Percentiles rank a stretch among this genome's conserved stretches.
Evolutionary conservation across 2,888 invertebrate species (phyloP).

Genomic region (Hofmannophila pseudospretella): DNA sequence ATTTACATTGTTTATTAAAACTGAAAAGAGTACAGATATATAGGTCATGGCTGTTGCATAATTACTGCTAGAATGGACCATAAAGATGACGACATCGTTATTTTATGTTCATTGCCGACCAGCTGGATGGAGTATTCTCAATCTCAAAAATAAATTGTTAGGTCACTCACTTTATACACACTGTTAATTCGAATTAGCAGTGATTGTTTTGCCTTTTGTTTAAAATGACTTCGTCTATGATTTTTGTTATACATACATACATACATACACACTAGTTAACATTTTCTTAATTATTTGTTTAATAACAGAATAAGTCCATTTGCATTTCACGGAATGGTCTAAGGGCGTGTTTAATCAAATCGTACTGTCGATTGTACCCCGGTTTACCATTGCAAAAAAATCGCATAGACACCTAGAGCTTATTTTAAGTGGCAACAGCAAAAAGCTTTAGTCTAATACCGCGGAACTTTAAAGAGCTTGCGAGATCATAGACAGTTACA

Average conservation of each 20-base stretch:
- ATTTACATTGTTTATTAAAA: conserved; percentile 24
- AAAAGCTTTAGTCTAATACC: too few relatives aligned
- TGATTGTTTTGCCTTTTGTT: too few relatives aligned
- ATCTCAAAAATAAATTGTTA: conserved; percentile 3
- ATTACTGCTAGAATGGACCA: conserved; percentile 20
- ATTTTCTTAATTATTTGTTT: too few relatives aligned
- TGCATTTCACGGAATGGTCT: conserved; percentile 25
- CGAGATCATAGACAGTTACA: too few relatives aligned
- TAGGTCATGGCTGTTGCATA: conserved; percentile 32
- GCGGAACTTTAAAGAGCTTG: too few relatives aligned
- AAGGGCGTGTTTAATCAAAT: conserved; percentile 66
- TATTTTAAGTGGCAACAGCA: too few relatives aligned
- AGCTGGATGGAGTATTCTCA: conserved; percentile 12
- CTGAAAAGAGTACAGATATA: conserved; percentile 23
- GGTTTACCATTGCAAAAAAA: conserved; percentile 9
- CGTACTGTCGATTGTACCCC: conserved; percentile 39
- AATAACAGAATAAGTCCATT: too few relatives aligned
- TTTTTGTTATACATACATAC: too few relatives aligned
- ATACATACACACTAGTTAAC: too few relatives aligned
- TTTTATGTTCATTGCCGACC: conserved; percentile 15
- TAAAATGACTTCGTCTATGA: too few relatives aligned
- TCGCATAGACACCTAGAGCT: neutral
- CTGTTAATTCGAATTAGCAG: neutral
- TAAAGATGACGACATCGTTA: conserved; percentile 14
- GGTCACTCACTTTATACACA: neutral